Evolutionary conservation across 2,888 invertebrate species (phyloP).

Genomic region (Carterocephalus palaemon): DNA sequence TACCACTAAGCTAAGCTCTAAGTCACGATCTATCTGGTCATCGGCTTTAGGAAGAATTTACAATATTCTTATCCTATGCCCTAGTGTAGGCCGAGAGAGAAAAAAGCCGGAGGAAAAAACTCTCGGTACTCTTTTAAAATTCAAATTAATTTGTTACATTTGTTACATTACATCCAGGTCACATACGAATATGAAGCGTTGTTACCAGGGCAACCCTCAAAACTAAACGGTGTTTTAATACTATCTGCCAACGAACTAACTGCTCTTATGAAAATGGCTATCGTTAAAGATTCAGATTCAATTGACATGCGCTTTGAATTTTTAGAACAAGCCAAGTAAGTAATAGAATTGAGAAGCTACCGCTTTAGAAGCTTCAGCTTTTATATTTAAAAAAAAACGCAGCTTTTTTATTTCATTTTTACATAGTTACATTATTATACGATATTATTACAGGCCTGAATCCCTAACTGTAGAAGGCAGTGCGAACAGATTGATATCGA

Average conservation of each 20-base stretch:
- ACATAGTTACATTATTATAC: too few relatives aligned
- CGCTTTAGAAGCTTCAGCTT: neutral
- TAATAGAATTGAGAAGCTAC: neutral
- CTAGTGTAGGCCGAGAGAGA: too few relatives aligned
- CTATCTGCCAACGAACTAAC: constrained; percentile 50
- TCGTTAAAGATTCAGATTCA: constrained; percentile 40
- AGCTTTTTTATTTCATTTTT: too few relatives aligned
- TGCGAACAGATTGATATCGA: constrained; percentile 49
- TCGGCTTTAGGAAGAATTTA: too few relatives aligned
- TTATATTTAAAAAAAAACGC: too few relatives aligned
- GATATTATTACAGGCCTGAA: constrained; percentile 44
- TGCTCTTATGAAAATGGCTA: constrained; percentile 42
- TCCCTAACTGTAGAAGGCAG: constrained; percentile 56
- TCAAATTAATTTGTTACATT: too few relatives aligned
- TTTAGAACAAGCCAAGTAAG: constrained; percentile 49
- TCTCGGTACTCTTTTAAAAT: too few relatives aligned
- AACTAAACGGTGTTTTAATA: constrained; percentile 43
- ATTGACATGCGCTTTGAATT: constrained; percentile 47
- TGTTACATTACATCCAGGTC: constrained; percentile 29
- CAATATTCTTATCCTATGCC: too few relatives aligned
- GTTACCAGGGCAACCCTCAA: constrained; percentile 37
- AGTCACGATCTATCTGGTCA: too few relatives aligned
- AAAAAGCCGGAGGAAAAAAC: too few relatives aligned
- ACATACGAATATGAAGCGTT: constrained; percentile 47
- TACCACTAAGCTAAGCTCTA: too few relatives aligned